A percentile compares a stretch with the other conserved stretches of the same genome.
Conservation (phyloP, 2,113 vertebrate species). For the Paedocypris sp. region DNA sequence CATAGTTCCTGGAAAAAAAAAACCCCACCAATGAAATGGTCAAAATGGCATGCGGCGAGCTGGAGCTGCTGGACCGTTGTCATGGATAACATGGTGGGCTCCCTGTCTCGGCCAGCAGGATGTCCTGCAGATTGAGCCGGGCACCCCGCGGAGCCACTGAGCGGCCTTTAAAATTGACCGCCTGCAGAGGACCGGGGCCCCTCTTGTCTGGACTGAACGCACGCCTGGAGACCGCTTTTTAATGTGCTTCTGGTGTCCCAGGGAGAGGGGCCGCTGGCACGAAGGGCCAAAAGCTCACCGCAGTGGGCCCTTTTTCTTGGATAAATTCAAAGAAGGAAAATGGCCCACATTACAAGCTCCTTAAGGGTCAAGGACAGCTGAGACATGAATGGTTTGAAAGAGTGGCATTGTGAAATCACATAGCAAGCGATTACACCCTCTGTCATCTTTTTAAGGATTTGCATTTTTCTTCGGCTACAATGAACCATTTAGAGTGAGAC, state of each 20-base stretch:
- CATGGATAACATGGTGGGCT: slow-evolving; percentile 68
- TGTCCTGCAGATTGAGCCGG: slow-evolving; percentile 54
- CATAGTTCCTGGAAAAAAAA: slow-evolving; percentile 52
- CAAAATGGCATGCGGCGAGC: slow-evolving; percentile 58
- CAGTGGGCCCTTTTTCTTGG: slow-evolving; percentile 42
- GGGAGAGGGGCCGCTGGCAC: slow-evolving; percentile 54
- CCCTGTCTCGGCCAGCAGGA: slow-evolving; percentile 60
- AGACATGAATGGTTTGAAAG: slow-evolving; percentile 62
- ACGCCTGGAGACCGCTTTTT: slow-evolving; percentile 50
- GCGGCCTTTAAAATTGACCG: slow-evolving; percentile 65
- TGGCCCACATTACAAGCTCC: slow-evolving; percentile 71
- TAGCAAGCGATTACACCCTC: slow-evolving; percentile 68
- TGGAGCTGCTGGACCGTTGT: slow-evolving; percentile 59
- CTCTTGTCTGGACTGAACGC: slow-evolving; percentile 53
- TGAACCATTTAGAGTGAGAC: slow-evolving; percentile 47
- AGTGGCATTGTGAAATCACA: slow-evolving; percentile 67
- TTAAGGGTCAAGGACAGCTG: slow-evolving; percentile 73
- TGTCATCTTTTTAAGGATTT: slow-evolving; percentile 64
- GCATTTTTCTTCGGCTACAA: slow-evolving; percentile 34
- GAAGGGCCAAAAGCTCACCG: slow-evolving; percentile 51
- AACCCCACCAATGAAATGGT: slow-evolving; percentile 50
- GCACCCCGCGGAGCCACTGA: slow-evolving; percentile 49
- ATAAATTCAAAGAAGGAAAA: slow-evolving; percentile 62
- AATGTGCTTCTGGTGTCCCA: slow-evolving; percentile 41
- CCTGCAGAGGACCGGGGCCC: slow-evolving; percentile 41